Percentiles rank a stretch among this genome's conserved stretches.
These are phyloP conservation scores for Parasteatoda tepidariorum DNA, from an alignment of 1,140 invertebrate genomes.

Conservation along the genomic window DNA sequence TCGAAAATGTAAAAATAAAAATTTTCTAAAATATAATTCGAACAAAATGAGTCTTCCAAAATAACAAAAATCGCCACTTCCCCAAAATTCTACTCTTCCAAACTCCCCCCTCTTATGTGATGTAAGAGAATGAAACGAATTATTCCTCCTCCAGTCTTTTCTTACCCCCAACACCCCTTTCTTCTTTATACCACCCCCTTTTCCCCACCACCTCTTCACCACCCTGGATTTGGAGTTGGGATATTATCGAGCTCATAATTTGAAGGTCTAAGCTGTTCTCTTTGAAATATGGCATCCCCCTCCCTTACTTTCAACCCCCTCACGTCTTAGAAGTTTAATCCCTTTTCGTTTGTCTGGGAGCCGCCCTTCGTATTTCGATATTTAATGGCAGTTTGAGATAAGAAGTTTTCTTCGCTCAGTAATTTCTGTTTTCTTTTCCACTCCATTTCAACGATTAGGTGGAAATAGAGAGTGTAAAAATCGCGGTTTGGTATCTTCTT, in stretches of 20 bases:
- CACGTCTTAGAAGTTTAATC: constrained; percentile 48
- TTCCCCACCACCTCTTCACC: constrained; percentile 1
- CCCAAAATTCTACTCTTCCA: no score
- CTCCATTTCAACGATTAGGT: neutral
- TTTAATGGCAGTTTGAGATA: constrained; percentile 17
- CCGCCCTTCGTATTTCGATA: neutral
- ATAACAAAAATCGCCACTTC: no score
- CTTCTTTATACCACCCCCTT: constrained; percentile 1
- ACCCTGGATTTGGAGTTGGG: constrained; percentile 45
- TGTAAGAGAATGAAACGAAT: constrained; percentile 10
- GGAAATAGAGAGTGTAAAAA: neutral
- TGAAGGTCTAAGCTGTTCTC: constrained; percentile 41
- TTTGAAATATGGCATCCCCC: constrained; percentile 32
- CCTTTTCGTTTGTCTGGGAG: constrained; percentile 30
- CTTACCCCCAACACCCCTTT: neutral
- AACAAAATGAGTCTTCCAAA: no score
- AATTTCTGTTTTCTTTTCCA: neutral
- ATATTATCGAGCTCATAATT: constrained; percentile 60
- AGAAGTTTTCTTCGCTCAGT: neutral
- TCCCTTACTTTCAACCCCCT: neutral
- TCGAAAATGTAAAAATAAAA: no score
- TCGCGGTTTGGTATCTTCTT: no score
- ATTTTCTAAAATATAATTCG: no score
- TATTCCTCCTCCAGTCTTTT: neutral
- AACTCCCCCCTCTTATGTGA: constrained; percentile 9